Base-by-base conservation (phyloP, 2,797 vertebrate species). In the Enteromius radiatus region DNA sequence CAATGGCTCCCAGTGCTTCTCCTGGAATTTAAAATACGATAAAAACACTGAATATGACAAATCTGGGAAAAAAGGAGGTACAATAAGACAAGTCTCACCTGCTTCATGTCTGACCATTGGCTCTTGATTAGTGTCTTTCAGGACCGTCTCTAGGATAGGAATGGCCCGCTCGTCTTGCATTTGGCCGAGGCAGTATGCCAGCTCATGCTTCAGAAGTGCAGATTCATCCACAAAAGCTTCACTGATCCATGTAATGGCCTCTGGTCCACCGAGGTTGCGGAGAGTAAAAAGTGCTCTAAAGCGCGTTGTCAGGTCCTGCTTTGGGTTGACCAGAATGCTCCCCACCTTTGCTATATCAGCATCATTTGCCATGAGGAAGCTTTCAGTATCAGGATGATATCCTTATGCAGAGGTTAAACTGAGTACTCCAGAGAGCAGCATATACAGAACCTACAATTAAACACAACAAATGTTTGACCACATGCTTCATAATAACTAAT, bases 81-180 rank as follows among this genome's bases (percentile, higher is more conserved):
- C 23, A 71, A 4, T 26, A 41, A 26, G 41, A 14, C 28, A 63
- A 28, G 17, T 4, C 28, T 81, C 88, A 98, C 98, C 98, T 17
- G 98, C 98, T 93, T 99, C 98, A 0, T 99, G 98, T 21, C 98
- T 90, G 85, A 99, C 98, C 97, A 99, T 99, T 3, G 98, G 95
- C 74, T 98, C 97, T 91, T 99, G 96, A 9, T 6, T 2, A 0
- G 87, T 47, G 83, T 99, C 97, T 75, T 89, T 89, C 61, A 99
- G 94, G 11, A 99, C 96, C 0, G 19, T 81, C 5, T 83, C 86
- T 41, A 99, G 92, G 17, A 92, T 56, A 0, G 97, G 96, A 78
- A 98, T 94, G 69, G 98, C 98, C 0, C 83, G 86, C 1, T 84
- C 63, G 1, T 99, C 97, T 87, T 94, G 96, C 97, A 99, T 98